These are phyloP conservation scores for Drosophila austrosaltans DNA, from an alignment of 2,888 invertebrate species.

Conservation along the genomic window DNA sequence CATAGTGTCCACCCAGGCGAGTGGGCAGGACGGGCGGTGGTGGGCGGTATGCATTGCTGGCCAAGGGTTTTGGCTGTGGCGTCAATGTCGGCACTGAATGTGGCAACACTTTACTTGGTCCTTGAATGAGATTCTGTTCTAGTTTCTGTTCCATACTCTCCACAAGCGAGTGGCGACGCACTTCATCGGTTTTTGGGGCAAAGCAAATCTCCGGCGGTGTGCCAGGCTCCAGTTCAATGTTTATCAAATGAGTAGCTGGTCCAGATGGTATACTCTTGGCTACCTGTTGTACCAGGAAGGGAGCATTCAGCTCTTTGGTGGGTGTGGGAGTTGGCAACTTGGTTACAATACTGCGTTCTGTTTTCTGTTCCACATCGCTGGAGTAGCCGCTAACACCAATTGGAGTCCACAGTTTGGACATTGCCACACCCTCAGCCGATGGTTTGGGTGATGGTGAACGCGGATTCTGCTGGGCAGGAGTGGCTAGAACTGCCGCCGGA, in stretches of 20 bases:
- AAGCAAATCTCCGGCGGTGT: constrained; percentile 88
- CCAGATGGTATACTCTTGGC: constrained; percentile 69
- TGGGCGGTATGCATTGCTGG: constrained; percentile 76
- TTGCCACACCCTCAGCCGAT: constrained; percentile 87
- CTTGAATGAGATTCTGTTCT: constrained; percentile 84
- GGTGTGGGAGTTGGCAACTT: constrained; percentile 70
- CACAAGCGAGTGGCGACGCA: constrained; percentile 85
- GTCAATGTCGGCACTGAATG: constrained; percentile 85
- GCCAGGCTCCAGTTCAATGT: constrained; percentile 87
- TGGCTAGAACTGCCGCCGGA: constrained; percentile 80
- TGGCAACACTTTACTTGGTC: constrained; percentile 85
- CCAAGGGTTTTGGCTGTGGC: constrained; percentile 84
- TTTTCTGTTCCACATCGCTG: constrained; percentile 70
- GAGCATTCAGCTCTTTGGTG: constrained; percentile 84
- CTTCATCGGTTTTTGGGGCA: constrained; percentile 84
- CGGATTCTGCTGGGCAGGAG: constrained; percentile 75
- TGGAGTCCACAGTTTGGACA: constrained; percentile 88
- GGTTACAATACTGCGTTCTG: constrained; percentile 35
- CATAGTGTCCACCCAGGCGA: constrained; percentile 86
- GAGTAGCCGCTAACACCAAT: constrained; percentile 70
- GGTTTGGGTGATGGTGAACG: constrained; percentile 85
- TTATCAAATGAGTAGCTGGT: constrained; percentile 77
- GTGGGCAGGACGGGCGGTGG: constrained; percentile 86
- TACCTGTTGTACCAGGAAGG: constrained; percentile 84
- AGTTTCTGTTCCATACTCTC: constrained; percentile 86